A percentile compares a stretch with the other conserved stretches of the same genome.
These are phyloP conservation scores for Brachystomella parvula DNA, from an alignment of 1,140 invertebrate species.

Conservation along the genomic window DNA sequence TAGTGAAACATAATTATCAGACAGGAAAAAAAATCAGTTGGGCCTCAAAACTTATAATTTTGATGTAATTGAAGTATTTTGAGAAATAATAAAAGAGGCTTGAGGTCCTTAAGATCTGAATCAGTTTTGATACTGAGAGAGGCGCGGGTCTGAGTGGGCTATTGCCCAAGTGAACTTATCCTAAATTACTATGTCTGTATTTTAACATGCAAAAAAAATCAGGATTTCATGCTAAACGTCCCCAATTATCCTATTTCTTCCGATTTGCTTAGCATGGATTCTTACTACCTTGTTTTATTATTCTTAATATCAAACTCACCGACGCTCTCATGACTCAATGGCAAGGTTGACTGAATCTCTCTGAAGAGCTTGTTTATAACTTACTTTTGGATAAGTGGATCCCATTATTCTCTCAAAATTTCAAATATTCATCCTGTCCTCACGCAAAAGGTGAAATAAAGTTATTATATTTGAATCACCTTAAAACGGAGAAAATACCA, in stretches of 20 bases:
- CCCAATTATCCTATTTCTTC: too few relatives aligned
- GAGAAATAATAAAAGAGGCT: not conserved
- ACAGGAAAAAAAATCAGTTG: too few relatives aligned
- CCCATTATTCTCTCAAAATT: not conserved
- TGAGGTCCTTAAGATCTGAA: too few relatives aligned
- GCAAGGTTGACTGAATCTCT: not conserved
- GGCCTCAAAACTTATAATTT: not conserved
- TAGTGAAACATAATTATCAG: not conserved
- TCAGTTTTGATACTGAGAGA: too few relatives aligned
- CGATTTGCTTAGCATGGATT: too few relatives aligned
- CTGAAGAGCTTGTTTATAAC: not conserved
- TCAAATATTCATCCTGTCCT: not conserved
- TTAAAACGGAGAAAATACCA: not conserved
- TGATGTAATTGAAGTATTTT: not conserved
- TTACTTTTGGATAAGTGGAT: not conserved
- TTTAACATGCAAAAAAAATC: too few relatives aligned
- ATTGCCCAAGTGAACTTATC: too few relatives aligned
- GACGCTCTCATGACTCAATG: not conserved
- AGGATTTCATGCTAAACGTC: too few relatives aligned
- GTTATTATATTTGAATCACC: not conserved
- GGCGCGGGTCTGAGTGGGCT: too few relatives aligned
- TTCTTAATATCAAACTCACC: too few relatives aligned
- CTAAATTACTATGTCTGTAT: too few relatives aligned
- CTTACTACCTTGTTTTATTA: too few relatives aligned
- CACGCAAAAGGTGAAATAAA: constrained; percentile 7